Percentiles rank a stretch among this genome's conserved stretches.
These are phyloP conservation scores for Leptothorax acervorum DNA, from an alignment of 2,888 invertebrate genomes.

Conservation along the genomic window DNA sequence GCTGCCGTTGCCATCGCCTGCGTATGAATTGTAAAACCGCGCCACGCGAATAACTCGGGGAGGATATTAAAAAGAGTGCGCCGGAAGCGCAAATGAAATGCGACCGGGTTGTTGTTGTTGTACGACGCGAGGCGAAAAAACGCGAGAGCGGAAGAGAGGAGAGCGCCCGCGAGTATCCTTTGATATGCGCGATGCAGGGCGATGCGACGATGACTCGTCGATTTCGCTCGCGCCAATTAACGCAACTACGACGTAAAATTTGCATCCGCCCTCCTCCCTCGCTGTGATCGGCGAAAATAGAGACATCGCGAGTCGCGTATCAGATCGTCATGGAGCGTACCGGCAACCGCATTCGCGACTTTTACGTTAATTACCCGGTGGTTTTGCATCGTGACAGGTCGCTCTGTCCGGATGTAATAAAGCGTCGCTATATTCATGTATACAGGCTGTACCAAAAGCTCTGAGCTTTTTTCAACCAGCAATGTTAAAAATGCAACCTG, in stretches of 20 bases:
- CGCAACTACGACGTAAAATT: constrained; percentile 21
- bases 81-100: constrained; percentile 47
- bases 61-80: constrained; percentile 52
- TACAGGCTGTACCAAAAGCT: constrained; percentile 22
- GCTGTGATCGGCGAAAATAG: constrained; percentile 21
- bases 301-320: constrained; percentile 43
- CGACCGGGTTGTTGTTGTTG: neutral
- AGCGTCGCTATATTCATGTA: constrained; percentile 17
- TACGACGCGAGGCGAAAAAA: neutral
- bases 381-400: constrained; percentile 50
- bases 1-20: constrained; percentile 25
- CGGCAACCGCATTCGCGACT: constrained; percentile 37
- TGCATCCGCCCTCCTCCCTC: neutral
- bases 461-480: neutral
- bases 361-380: constrained; percentile 49
- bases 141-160: neutral
- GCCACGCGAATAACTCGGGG: constrained; percentile 44
- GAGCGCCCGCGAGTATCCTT: neutral
- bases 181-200: neutral
- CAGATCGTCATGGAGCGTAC: constrained; percentile 25
- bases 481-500: neutral
- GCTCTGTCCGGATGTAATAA: constrained; percentile 48
- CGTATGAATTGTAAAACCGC: constrained; percentile 57
- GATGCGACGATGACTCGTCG: constrained; percentile 42
- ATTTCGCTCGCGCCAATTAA: constrained; percentile 49